Evolutionary conservation across 1,140 invertebrate genomes (phyloP).

Genomic region (Conus betulinus): DNA sequence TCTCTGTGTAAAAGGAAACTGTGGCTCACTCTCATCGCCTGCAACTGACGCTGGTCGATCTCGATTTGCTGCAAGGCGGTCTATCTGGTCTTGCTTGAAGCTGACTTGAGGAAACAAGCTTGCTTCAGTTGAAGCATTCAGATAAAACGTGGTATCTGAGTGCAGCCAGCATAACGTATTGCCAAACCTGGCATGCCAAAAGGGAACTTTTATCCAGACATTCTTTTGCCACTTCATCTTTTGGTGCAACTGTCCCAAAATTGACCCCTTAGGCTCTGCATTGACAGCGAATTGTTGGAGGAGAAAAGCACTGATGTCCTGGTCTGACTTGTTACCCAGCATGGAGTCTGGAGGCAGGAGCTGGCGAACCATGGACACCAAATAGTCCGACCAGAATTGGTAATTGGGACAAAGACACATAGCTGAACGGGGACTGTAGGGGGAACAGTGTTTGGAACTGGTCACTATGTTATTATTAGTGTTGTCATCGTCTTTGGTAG

Average conservation of each 20-base stretch:
- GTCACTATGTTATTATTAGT: too few species aligned
- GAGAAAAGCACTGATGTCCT: not conserved
- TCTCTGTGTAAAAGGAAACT: not conserved
- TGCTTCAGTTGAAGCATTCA: constrained; percentile 1
- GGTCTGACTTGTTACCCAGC: not conserved
- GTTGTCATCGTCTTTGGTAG: too few species aligned
- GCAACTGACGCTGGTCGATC: not conserved
- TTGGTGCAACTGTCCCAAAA: not conserved
- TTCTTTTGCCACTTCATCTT: not conserved
- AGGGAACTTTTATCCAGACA: not conserved
- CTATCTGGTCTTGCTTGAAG: not conserved
- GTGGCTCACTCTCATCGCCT: too few species aligned
- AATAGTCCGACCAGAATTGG: not conserved
- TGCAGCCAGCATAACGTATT: not conserved
- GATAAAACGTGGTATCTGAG: not conserved
- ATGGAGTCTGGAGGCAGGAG: not conserved
- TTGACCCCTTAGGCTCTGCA: not conserved
- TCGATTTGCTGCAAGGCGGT: too few species aligned
- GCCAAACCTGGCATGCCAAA: not conserved
- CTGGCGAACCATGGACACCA: not conserved
- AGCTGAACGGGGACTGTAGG: not conserved
- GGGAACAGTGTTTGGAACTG: too few species aligned
- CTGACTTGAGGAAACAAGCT: not conserved
- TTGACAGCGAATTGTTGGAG: not conserved
- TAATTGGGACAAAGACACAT: constrained; percentile 15